phyloP scores from a whole-genome alignment of 2,113 vertebrate species.

The Enhydra lutris region DNA sequence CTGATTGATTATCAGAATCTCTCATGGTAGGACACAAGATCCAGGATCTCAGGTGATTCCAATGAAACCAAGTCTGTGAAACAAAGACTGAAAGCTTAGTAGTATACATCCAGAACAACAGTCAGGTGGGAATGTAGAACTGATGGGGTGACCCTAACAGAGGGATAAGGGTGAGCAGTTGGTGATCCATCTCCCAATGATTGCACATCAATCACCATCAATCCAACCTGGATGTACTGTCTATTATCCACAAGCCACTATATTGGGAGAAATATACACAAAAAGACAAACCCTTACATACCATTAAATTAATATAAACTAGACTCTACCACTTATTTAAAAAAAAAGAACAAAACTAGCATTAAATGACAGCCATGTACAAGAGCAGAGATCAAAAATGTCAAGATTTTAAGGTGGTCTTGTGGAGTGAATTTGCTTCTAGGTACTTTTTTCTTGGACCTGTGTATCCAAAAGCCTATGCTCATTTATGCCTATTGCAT shows the following conservation, averaged over 20 bases:
- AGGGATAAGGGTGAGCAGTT: neutral
- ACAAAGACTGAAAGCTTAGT: neutral
- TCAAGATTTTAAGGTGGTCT: neutral
- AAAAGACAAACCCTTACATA: neutral
- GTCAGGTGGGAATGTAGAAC: neutral
- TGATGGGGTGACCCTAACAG: neutral
- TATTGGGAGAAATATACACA: neutral
- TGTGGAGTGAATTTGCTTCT: neutral
- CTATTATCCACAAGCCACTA: neutral
- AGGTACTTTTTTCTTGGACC: neutral
- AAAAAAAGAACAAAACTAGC: neutral
- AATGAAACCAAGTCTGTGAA: neutral
- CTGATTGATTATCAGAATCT: neutral
- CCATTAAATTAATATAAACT: neutral
- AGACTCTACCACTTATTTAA: neutral
- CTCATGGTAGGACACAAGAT: neutral
- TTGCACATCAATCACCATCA: neutral
- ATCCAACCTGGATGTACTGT: neutral
- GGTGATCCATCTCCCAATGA: neutral
- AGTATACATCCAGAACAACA: neutral
- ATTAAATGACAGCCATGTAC: neutral
- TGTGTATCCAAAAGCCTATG: neutral
- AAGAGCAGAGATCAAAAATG: neutral
- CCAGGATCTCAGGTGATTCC: neutral
- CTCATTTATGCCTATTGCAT: neutral